phyloP scores from a whole-genome alignment of 2,888 invertebrate species.

The Entomobrya multifasciata region DNA sequence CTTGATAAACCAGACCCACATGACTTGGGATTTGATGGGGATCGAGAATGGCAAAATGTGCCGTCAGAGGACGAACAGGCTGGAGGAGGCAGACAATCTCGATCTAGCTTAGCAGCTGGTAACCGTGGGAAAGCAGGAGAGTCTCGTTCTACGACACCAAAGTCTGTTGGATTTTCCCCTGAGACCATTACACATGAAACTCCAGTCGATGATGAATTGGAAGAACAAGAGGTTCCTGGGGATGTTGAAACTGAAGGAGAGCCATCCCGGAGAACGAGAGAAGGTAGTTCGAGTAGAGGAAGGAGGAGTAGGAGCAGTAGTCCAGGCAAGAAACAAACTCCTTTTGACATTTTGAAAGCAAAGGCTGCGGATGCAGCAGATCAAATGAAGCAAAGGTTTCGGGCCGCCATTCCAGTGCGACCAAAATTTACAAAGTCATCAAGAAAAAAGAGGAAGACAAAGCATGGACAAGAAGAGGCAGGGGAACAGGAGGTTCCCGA shows the following conservation, averaged over 20 bases:
- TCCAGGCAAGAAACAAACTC: conserved; percentile 65
- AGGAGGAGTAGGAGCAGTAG: not conserved
- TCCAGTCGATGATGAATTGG: conserved; percentile 72
- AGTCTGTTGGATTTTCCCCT: conserved; percentile 73
- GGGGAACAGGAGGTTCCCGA: conserved; percentile 74
- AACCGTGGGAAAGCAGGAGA: conserved; percentile 64
- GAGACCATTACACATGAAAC: conserved; percentile 58
- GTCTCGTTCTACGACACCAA: conserved; percentile 74
- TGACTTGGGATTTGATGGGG: conserved; percentile 78
- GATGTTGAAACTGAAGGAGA: conserved; percentile 15
- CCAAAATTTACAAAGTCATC: conserved; percentile 83
- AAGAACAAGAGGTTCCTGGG: conserved; percentile 56
- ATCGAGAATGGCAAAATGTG: conserved; percentile 77
- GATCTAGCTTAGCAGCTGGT: conserved; percentile 74
- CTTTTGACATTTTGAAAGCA: conserved; percentile 75
- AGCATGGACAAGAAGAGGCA: conserved; percentile 59
- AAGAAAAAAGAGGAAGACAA: conserved; percentile 59
- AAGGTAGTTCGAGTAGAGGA: not conserved
- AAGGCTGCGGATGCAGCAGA: conserved; percentile 76
- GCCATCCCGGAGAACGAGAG: too few species aligned
- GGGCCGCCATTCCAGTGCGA: conserved; percentile 84
- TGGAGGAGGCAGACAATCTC: conserved; percentile 33
- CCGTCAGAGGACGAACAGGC: conserved; percentile 71
- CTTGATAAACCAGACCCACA: conserved; percentile 77
- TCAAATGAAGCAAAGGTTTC: conserved; percentile 78